Evolutionary conservation across 2,888 invertebrate species (phyloP).

Genomic region (Heteromyza rotundicornis): DNA sequence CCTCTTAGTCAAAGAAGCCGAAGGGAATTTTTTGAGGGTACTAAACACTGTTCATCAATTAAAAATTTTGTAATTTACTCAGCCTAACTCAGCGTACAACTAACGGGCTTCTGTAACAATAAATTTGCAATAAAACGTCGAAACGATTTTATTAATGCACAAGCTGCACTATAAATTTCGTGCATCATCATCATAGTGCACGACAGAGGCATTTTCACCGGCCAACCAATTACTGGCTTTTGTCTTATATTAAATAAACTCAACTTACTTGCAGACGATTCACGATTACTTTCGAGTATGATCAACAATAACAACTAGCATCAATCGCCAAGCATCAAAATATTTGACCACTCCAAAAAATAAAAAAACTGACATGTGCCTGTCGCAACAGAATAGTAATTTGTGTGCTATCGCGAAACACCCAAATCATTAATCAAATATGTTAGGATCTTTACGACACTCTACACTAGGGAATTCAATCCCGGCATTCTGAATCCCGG

Average conservation of each 20-base stretch:
- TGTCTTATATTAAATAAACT: slow-evolving; percentile 28
- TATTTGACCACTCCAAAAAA: slow-evolving; percentile 34
- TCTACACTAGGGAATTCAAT: too few species aligned
- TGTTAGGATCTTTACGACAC: too few species aligned
- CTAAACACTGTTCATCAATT: too few species aligned
- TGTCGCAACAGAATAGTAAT: slow-evolving; percentile 51
- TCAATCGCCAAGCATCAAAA: slow-evolving; percentile 24
- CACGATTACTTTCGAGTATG: neutral
- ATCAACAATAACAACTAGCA: slow-evolving; percentile 6
- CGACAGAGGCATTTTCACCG: neutral
- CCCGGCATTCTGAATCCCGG: too few species aligned
- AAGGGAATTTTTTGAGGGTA: too few species aligned
- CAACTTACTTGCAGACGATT: neutral
- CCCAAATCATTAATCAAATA: slow-evolving; percentile 48
- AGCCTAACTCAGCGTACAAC: too few species aligned
- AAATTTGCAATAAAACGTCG: slow-evolving; percentile 29
- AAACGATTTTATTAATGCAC: slow-evolving; percentile 42
- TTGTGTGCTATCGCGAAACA: slow-evolving; percentile 45
- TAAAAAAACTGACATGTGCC: slow-evolving; percentile 48
- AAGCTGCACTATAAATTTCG: slow-evolving; percentile 44
- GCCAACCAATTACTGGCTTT: slow-evolving; percentile 31
- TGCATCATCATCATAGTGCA: slow-evolving; percentile 33
- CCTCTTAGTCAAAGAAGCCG: too few species aligned
- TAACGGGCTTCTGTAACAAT: slow-evolving; percentile 31
- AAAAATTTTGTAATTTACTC: too few species aligned